These are phyloP conservation scores for Zingel zingel DNA, from an alignment of 2,113 vertebrate species.

Conservation along the genomic window DNA sequence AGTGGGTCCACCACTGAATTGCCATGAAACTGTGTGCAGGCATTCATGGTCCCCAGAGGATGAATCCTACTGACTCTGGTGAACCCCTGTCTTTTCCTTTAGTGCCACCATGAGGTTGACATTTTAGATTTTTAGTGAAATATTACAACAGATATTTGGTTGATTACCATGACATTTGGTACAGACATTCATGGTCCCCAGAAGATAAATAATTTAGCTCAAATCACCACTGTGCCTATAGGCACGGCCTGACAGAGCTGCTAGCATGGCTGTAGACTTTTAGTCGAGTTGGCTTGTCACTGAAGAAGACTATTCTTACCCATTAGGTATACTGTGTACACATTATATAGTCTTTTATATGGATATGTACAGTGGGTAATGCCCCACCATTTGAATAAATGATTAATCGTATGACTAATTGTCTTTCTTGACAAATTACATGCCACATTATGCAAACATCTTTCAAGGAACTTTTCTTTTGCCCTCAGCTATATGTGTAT, in stretches of 20 bases:
- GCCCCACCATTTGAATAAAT: constrained; percentile 29
- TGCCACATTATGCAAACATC: constrained; percentile 45
- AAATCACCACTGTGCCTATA: neutral
- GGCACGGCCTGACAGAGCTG: neutral
- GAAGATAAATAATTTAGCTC: neutral
- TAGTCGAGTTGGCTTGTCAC: neutral
- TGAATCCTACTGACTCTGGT: neutral
- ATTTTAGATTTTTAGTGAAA: neutral
- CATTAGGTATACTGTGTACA: neutral
- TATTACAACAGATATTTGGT: neutral
- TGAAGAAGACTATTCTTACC: neutral
- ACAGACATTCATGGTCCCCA: neutral
- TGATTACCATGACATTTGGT: neutral
- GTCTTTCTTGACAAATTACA: constrained; percentile 31
- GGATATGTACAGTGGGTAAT: neutral
- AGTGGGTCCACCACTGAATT: neutral
- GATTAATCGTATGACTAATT: constrained; percentile 24
- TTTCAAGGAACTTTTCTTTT: constrained; percentile 14
- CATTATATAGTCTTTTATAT: neutral
- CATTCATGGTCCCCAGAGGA: neutral
- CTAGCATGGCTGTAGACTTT: neutral
- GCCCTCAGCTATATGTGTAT: constrained; percentile 6
- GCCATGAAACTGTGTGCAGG: neutral
- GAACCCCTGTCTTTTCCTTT: neutral
- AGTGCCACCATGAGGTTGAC: neutral